Evolutionary conservation across 2,113 vertebrate species (phyloP), one percentile per base, ranked within the genome.

Genomic region (Pterocles burchelli): DNA sequence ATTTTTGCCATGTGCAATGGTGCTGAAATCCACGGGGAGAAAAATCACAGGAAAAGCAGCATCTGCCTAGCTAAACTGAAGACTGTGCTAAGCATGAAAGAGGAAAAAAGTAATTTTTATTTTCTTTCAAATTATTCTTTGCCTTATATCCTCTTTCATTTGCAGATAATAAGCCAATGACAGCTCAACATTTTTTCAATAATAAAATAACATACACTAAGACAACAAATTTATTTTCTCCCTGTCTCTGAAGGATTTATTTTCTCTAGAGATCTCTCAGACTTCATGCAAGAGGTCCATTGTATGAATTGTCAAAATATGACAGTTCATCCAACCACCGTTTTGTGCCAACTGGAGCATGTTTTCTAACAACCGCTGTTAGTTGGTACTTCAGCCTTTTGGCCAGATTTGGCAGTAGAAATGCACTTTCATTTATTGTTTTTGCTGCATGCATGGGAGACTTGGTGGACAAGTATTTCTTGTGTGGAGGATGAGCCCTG

Each of bases 221-320:
- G 52, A 90, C 26, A 86, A 94, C 68, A 96, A 78, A 91, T 55
- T 33, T 52, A 74, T 89, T 82, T 88, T 93, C 55, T 83, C n/a
- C 28, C 25, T 41, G 14, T 85, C 91, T 92, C 71, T 67, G 66
- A 85, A 82, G 66, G 52, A 85, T 85, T 95, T 21, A 66, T 96
- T 95, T 94, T 80, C 87, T 95, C 87, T 80, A 65, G 89, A 91
- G 89, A 94, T 38, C 29, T 75, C 81, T 83, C 68, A 85, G 20
- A 66, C 83, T 79, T 89, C 63, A 62, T 66, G 77, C 57, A 87
- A 85, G 72, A 73, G 28, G 34, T 79, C 80, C 43, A 67, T 95
- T 59, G 46, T 77, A 91, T 74, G 75, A 87, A 58, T 67, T 93
- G 94, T 93, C 90, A 95, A 95, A 96, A 95, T 73, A 91, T 73